Base-by-base conservation (phyloP, 2,113 vertebrate genomes). In the Callithrix jacchus region DNA sequence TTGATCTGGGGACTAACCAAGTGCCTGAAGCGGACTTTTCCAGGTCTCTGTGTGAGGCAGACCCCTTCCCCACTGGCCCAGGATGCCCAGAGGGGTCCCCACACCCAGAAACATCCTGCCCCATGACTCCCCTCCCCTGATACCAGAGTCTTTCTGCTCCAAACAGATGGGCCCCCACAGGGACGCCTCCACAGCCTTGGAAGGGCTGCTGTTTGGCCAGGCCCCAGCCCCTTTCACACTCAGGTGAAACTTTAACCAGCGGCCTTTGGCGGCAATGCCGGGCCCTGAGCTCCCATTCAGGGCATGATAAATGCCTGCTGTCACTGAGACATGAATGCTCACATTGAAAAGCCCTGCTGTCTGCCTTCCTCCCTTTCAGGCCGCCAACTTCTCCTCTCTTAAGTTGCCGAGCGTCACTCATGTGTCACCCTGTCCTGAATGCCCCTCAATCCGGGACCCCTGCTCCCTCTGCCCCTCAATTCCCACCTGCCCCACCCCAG, bases 231-330 rank as follows among this genome's bases (percentile, higher is more conserved):
- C 98, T 98, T 98, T 98, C 98, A 99, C 97, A 98, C 98, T 97
- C 98, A 99, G 99, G 99, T 99, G 99, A 99, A 99, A 99, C 98
- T 99, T 99, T 99, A 99, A 99, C 99, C 98, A 99, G 98, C 97
- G 97, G 96, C 76, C 98, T 98, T 98, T 98, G 98, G 98, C 0
- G 0, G 96, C 21, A 80, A 96, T 74, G 42, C 97, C 76, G 97
- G 98, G 98, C 76, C 93, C 87, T 66, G 70, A 21, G 21, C 81
- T 98, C 98, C 99, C 99, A 99, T 99, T 99, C 98, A 98, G 94
- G 95, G 93, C 71, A 0, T 98, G 98, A 99, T 98, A 98, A 98
- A 98, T 99, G 99, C 98, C 99, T 96, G 94, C 98, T 98, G 98
- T 99, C 98, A 99, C 97, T 56, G 54, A 82, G 77, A 99, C 98